These are phyloP conservation scores for Laothoe populi DNA, from an alignment of 2,888 invertebrate species.

Conservation along the genomic window DNA sequence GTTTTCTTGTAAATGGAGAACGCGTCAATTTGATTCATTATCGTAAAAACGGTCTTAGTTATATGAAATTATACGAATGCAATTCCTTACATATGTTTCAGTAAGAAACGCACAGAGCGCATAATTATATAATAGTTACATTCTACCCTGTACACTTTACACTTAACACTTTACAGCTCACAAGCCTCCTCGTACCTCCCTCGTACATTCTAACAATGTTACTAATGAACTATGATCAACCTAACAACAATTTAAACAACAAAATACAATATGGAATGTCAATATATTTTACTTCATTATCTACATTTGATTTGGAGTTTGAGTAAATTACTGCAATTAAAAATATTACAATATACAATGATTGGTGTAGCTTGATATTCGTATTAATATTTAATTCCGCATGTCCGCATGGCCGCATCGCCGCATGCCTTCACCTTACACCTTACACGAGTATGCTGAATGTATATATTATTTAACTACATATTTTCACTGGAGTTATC, in stretches of 20 bases:
- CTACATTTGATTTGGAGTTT: conserved; percentile 79
- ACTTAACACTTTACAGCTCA: conserved; percentile 12
- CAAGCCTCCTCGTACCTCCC: conserved; percentile 18
- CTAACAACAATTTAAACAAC: conserved; percentile 76
- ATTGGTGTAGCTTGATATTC: conserved; percentile 59
- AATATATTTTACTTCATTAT: conserved; percentile 83
- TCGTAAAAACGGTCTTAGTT: background rate
- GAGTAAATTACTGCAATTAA: conserved; percentile 76
- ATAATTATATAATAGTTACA: conserved; percentile 14
- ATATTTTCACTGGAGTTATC: conserved; percentile 74
- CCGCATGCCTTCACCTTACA: no score
- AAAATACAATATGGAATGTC: conserved; percentile 82
- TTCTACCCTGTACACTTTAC: conserved; percentile 22
- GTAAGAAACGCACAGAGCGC: conserved; percentile 16
- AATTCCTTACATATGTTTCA: conserved; percentile 5
- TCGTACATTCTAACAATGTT: conserved; percentile 17
- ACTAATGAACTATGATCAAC: conserved; percentile 28
- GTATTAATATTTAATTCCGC: conserved; percentile 55
- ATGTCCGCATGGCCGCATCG: no score
- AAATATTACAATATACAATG: conserved; percentile 79
- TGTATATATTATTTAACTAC: conserved; percentile 62
- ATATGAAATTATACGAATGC: conserved; percentile 10
- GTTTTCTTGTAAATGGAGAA: background rate
- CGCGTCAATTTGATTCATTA: background rate
- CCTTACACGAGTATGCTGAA: conserved; percentile 56